Evolutionary conservation across 1,140 invertebrate genomes (phyloP), one percentile per base, ranked within the genome.

Genomic region (Polyergus mexicanus): DNA sequence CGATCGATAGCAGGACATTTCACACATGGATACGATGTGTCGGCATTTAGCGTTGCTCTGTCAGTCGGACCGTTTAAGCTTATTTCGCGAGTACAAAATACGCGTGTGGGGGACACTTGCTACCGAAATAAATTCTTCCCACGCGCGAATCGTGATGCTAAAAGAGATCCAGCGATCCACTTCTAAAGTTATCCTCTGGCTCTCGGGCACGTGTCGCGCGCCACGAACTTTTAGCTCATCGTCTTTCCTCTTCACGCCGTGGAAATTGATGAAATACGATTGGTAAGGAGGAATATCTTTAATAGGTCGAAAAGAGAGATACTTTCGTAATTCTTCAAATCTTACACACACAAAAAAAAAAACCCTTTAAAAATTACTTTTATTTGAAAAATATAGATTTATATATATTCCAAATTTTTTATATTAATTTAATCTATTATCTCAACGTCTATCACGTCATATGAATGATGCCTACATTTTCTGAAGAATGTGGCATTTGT

Each of bases 61-160:
- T 89, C 89, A 66, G 75, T 76, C 85, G 63, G 80, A 58, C 89
- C 85, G 89, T 90, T 90, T 90, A 90, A 91, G 86, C 89, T 88
- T 76, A 85, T 90, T 88, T 90, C 86, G 86, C 78, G 86, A 51
- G 47, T 71, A 63, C 54, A 88, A 90, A 88, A 80, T 80, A 78
- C 84, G 88, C 88, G 25, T 35, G 28, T 16, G 62, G 62, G 75
- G 78, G 77, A 87, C 72, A 84, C 35, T 32, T 66, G 86, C 81
- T 65, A 91, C 90, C 72, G 68, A 89, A 91, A 91, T 91, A 91
- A 91, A 91, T 76, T 88, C 90, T 91, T 91, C 90, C 90, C 90
- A 91, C 90, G 90, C 90, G 80, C 68, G 86, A 88, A 88, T 91
- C 76, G 28, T 86, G 56, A 89, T 54, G 78, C 90, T 91, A 88